Percentiles rank a stretch among this genome's conserved stretches.
phyloP scores from a whole-genome alignment of 1,140 invertebrate species.

The Dermatophagoides farinae region DNA sequence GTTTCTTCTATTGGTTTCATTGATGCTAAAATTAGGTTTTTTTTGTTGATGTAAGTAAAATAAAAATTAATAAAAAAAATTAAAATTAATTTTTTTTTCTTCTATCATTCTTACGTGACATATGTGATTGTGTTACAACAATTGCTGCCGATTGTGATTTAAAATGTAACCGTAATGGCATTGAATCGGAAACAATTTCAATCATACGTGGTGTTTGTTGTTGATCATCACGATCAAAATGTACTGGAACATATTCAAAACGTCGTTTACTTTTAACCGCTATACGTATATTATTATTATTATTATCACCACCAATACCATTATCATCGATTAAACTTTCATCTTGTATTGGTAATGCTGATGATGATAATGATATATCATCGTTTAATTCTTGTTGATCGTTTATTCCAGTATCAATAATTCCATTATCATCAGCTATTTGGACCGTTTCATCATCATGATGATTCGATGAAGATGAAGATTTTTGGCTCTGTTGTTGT shows the following conservation, averaged over 20 bases:
- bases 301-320: too few relatives aligned
- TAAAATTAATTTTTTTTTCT: too few relatives aligned
- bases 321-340: background rate
- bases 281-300: background rate
- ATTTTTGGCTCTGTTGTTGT: too few relatives aligned
- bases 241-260: background rate
- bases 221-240: conserved; percentile 1
- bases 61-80: background rate
- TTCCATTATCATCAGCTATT: background rate
- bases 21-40: too few relatives aligned
- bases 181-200: conserved; percentile 3
- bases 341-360: too few relatives aligned
- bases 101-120: conserved; percentile 3
- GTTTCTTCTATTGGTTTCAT: conserved; percentile 2
- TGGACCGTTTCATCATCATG: background rate
- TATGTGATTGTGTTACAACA: conserved; percentile 6
- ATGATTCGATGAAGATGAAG: too few relatives aligned
- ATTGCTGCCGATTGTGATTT: conserved; percentile 7
- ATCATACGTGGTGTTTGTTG: background rate
- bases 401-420: too few relatives aligned
- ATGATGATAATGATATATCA: too few relatives aligned
- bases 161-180: conserved; percentile 4
- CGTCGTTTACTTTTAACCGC: conserved; percentile 2
- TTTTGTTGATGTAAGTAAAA: too few relatives aligned
- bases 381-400: too few relatives aligned